These are phyloP conservation scores for Decapterus maruadsi DNA, from an alignment of 2,797 vertebrate species.

Conservation along the genomic window DNA sequence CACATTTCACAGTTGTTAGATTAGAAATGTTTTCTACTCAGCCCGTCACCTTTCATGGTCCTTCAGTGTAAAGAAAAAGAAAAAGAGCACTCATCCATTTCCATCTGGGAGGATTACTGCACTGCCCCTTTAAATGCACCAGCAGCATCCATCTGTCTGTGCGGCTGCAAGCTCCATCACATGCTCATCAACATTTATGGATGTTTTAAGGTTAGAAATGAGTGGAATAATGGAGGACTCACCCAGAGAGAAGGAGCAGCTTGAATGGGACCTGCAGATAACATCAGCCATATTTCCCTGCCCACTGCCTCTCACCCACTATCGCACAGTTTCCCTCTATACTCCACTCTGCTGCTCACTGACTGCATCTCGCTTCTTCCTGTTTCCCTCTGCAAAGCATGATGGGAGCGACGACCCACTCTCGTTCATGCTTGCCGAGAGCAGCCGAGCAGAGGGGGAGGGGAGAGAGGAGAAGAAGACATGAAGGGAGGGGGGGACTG, in stretches of 20 bases:
- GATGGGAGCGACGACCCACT: conserved; percentile 64
- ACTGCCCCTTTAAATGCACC: conserved; percentile 71
- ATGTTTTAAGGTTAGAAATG: background rate
- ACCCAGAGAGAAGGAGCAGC: conserved; percentile 62
- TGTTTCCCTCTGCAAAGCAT: conserved; percentile 78
- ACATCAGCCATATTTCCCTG: conserved; percentile 58
- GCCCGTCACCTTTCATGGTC: background rate
- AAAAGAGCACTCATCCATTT: background rate
- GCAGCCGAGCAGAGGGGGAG: conserved; percentile 28
- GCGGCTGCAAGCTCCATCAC: conserved; percentile 12
- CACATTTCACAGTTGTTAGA: background rate
- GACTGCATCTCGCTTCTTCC: conserved; percentile 61
- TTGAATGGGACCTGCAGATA: conserved; percentile 18
- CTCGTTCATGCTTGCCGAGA: conserved; percentile 16
- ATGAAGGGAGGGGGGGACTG: conserved; percentile 23
- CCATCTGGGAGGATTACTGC: conserved; percentile 36
- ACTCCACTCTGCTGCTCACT: conserved; percentile 32
- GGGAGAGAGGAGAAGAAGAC: conserved; percentile 29
- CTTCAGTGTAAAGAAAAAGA: background rate
- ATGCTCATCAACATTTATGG: background rate
- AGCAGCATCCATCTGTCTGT: conserved; percentile 54
- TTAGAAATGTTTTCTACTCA: background rate
- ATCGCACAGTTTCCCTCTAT: conserved; percentile 35
- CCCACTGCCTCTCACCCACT: conserved; percentile 43
- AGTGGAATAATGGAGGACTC: conserved; percentile 51